phyloP scores from a whole-genome alignment of 2,888 invertebrate species.

The Phaedon cochleariae region DNA sequence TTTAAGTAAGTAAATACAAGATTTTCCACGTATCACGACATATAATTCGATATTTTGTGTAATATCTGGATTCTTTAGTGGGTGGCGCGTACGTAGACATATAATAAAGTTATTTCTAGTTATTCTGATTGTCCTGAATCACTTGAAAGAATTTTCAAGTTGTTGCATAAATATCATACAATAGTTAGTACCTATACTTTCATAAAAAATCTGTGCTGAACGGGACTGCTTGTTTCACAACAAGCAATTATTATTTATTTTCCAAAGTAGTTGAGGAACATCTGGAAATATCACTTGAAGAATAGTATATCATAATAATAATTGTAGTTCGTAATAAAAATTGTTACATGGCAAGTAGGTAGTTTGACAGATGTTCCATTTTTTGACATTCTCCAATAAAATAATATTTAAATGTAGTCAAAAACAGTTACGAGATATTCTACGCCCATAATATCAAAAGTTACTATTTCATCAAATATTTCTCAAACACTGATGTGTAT shows the following conservation, averaged over 20 bases:
- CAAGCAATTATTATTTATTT: conserved; percentile 23
- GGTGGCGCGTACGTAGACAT: conserved; percentile 53
- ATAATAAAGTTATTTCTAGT: conserved; percentile 29
- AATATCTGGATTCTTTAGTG: conserved; percentile 39
- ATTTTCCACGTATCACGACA: conserved; percentile 48
- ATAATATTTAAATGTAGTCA: conserved; percentile 25
- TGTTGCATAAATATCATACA: conserved; percentile 57
- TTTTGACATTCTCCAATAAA: conserved; percentile 52
- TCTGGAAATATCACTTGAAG: conserved; percentile 2
- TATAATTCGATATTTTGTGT: conserved; percentile 38
- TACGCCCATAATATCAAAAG: conserved; percentile 22
- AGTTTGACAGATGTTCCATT: conserved; percentile 61
- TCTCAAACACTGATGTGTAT: not conserved
- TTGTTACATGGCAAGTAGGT: conserved; percentile 45
- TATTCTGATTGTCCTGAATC: conserved; percentile 30
- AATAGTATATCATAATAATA: conserved; percentile 4
- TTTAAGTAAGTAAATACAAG: conserved; percentile 62
- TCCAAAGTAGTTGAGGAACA: conserved; percentile 5
- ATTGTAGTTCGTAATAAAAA: conserved; percentile 25
- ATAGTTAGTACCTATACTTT: conserved; percentile 39
- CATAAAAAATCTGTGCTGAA: conserved; percentile 45
- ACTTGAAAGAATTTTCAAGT: conserved; percentile 45
- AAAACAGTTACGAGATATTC: conserved; percentile 32
- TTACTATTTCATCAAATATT: conserved; percentile 10
- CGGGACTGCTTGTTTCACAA: conserved; percentile 40